Conservation (phyloP, 2,113 vertebrate genomes). For the Shinisaurus crocodilurus region DNA sequence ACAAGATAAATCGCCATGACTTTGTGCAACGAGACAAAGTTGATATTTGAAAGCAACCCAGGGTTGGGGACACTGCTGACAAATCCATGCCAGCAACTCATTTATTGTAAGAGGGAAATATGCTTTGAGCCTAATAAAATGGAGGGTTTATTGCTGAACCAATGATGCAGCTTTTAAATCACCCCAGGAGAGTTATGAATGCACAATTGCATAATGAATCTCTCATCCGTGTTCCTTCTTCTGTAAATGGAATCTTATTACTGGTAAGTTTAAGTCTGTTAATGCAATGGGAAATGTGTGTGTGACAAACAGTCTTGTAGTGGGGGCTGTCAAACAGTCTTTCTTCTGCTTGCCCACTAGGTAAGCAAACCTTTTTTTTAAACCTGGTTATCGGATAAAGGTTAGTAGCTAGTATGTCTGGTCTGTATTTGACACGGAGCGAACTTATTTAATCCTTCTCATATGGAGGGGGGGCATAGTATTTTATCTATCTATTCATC, state of each 20-base stretch:
- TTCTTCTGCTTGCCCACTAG: background rate
- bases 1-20: background rate
- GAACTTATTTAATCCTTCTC: background rate
- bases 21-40: background rate
- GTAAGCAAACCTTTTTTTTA: background rate
- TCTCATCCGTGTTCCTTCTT: conserved; percentile 34
- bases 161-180: conserved; percentile 47
- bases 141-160: conserved; percentile 38
- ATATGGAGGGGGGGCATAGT: too few relatives aligned
- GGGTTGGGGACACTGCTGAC: conserved; percentile 29
- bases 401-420: background rate
- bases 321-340: rapidly evolving
- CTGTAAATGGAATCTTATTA: conserved; percentile 39
- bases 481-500: too few relatives aligned
- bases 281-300: background rate
- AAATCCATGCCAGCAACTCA: conserved; percentile 51
- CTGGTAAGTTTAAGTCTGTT: background rate
- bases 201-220: background rate
- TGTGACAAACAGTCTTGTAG: background rate
- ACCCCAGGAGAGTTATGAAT: conserved; percentile 26
- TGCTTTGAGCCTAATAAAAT: conserved; percentile 52
- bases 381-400: background rate
- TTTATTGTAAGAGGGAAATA: conserved; percentile 47
- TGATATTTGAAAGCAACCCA: background rate
- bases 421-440: background rate